Evolutionary conservation across 1,140 invertebrate genomes (phyloP), one percentile per base, ranked within the genome.

Genomic region (Drosophila azteca): DNA sequence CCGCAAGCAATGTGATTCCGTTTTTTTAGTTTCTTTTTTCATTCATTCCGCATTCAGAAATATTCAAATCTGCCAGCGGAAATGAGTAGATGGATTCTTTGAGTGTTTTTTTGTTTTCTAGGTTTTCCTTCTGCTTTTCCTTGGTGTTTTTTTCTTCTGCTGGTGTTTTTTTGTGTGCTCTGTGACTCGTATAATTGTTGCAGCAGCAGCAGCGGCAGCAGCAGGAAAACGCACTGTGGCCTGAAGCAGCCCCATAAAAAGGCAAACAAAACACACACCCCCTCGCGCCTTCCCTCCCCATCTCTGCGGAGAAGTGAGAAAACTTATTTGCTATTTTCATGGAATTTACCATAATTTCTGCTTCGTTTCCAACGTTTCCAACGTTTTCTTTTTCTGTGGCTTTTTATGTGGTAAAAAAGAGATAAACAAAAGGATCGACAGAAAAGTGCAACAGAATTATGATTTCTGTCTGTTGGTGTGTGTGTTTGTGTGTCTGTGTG

Each of bases 321-420:
- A 87, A 87, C 73, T 82, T 85, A 87, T 85, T 87, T 87, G 81
- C 81, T 81, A 85, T 87, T 87, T 85, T 85, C 81, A 85, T 73
- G 82, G 82, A 85, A 85, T 78, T 85, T 85, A 73, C 84, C 82
- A 85, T 85, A 81, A 87, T 85, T 83, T 83, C 76, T 71, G 76
- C 79, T 79, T 79, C 60, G 79, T 75, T 77, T 64, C 13, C 52
- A 26, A 39, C 60, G 79, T 75, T 77, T 64, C 13, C 52, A 26
- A 39, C 54, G 15, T 57, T 60, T 44, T 11, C n/a, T 31, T 39
- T 0, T 39, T 0, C 13, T 60, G 31, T 60, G 31, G 13, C n/a
- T 24, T 55, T 63, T 78, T 60, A 39, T 80, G 67, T 77, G 71
- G 81, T 55, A 78, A 87, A 70, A 70, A 85, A 65, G 46, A 79